phyloP scores from a whole-genome alignment of 2,888 invertebrate genomes.

The Pristionchus fissidentatus region DNA sequence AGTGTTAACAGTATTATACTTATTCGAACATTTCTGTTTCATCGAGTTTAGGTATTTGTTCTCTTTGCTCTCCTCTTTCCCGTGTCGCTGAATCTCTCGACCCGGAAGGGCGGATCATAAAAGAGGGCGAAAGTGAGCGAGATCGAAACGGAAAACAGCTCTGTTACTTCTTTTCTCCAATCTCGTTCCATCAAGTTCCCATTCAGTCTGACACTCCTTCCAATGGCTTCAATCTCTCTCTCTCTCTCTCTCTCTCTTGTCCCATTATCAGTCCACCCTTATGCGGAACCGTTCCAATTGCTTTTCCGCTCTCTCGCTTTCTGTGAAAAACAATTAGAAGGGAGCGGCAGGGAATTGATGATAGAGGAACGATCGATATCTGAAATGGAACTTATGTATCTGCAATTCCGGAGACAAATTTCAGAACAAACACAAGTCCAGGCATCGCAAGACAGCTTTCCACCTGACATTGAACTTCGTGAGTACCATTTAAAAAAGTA shows the following conservation, averaged over 20 bases:
- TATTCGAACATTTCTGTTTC: too few relatives aligned
- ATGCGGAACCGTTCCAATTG: slow-evolving; percentile 28
- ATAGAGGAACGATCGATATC: background rate
- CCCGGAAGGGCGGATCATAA: background rate
- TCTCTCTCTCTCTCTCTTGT: background rate
- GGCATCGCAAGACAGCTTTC: background rate
- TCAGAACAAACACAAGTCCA: slow-evolving; percentile 24
- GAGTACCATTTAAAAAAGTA: too few relatives aligned
- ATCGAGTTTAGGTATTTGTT: too few relatives aligned
- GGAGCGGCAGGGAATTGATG: background rate
- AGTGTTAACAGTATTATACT: too few relatives aligned
- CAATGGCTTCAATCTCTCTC: background rate
- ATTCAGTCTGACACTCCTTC: background rate
- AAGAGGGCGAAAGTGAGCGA: background rate
- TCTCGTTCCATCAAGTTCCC: background rate
- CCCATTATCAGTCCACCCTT: slow-evolving; percentile 2
- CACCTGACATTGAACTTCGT: background rate
- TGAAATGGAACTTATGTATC: too few relatives aligned
- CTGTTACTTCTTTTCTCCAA: background rate
- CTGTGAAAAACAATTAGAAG: background rate
- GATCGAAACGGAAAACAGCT: slow-evolving; percentile 24
- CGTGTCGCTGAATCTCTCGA: too few relatives aligned
- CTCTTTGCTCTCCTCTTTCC: too few relatives aligned
- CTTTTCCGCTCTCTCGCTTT: background rate
- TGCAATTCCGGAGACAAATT: too few relatives aligned